Conservation (phyloP, 2,888 invertebrate species). For the Drosophila maculinotata region DNA sequence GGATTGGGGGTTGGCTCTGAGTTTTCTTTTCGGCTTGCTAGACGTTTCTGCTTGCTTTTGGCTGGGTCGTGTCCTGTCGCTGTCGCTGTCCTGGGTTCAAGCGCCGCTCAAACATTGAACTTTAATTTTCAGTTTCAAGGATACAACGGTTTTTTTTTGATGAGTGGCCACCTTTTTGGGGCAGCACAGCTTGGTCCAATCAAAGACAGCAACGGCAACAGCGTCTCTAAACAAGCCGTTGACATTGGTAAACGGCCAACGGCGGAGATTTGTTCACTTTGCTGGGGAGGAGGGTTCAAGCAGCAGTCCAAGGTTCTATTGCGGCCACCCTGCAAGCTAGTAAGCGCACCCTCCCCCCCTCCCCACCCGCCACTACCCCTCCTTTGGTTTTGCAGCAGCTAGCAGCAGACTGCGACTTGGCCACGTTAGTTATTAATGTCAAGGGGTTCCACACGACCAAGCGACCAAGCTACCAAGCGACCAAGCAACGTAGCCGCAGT, state of each 20-base stretch:
- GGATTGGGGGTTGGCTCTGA: background rate
- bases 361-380: background rate
- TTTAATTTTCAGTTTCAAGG: constrained; percentile 73
- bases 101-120: constrained; percentile 76
- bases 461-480: constrained; percentile 14
- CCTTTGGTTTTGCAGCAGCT: constrained; percentile 26
- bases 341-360: background rate
- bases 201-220: constrained; percentile 1
- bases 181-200: constrained; percentile 14
- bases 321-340: constrained; percentile 52
- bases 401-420: constrained; percentile 47
- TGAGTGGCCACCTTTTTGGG: constrained; percentile 36
- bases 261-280: constrained; percentile 69
- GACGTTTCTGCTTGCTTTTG: constrained; percentile 35
- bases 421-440: constrained; percentile 75
- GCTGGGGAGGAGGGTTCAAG: constrained; percentile 60
- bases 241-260: no score
- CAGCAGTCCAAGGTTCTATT: constrained; percentile 70
- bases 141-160: constrained; percentile 36
- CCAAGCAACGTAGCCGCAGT: constrained; percentile 33
- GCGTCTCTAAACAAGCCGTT: constrained; percentile 62
- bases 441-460: constrained; percentile 78
- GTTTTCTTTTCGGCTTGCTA: constrained; percentile 28
- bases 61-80: constrained; percentile 60
- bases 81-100: constrained; percentile 59